These are phyloP conservation scores for Sussaba pulchella DNA, from an alignment of 2,888 invertebrate species.

Conservation along the genomic window DNA sequence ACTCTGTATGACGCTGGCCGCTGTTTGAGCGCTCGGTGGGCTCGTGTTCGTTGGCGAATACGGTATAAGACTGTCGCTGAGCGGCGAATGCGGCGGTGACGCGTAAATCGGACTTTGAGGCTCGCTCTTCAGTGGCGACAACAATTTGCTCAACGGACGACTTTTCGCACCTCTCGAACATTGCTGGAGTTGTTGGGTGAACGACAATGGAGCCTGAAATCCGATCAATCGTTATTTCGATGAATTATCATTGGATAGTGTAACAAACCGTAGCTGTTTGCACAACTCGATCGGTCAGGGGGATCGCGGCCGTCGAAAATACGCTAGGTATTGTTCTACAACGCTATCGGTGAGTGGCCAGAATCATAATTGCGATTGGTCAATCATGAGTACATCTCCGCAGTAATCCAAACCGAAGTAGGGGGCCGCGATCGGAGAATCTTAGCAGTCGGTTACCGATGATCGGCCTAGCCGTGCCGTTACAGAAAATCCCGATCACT, in stretches of 20 bases:
- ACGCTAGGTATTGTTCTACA: neutral
- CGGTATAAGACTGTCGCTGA: slow-evolving; percentile 86
- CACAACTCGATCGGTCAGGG: no score
- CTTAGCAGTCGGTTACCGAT: no score
- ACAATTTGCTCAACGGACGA: slow-evolving; percentile 87
- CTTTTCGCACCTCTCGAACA: slow-evolving; percentile 90
- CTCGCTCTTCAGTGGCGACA: slow-evolving; percentile 88
- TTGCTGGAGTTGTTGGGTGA: slow-evolving; percentile 96
- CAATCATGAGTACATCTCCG: no score
- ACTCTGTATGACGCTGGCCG: slow-evolving; percentile 82
- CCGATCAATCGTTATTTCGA: slow-evolving; percentile 4
- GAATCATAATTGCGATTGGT: no score
- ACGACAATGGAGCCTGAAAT: slow-evolving; percentile 89
- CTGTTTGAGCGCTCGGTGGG: slow-evolving; percentile 82
- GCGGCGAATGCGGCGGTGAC: slow-evolving; percentile 91
- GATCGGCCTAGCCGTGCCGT: no score
- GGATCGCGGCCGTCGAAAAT: neutral
- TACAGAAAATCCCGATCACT: no score
- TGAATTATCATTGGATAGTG: neutral
- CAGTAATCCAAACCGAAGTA: no score
- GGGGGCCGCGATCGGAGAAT: no score
- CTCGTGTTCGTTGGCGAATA: slow-evolving; percentile 83
- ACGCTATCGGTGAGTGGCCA: no score
- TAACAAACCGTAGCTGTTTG: no score
- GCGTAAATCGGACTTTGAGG: slow-evolving; percentile 92